Base-by-base conservation (phyloP, 2,888 invertebrate genomes). In the Hyposoter dolosus region DNA sequence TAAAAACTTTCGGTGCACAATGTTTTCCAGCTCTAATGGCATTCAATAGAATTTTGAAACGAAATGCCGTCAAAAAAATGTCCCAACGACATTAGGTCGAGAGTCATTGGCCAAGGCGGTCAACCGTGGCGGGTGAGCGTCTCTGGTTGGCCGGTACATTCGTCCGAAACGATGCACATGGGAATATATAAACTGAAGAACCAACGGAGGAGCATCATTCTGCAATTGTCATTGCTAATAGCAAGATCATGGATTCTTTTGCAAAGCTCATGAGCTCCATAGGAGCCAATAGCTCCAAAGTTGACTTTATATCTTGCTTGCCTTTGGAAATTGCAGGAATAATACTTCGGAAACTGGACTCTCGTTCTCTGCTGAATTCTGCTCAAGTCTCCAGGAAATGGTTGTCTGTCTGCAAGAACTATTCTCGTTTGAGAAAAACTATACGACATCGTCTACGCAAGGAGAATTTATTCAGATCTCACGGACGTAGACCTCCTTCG, bases 161-260 rank as follows among this genome's bases (percentile, higher is more conserved):
- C 5, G 32, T 40, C 63, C 71, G 71, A 68, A 75, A 68, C 32
- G 43, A 15, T 17, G 60, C 40, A 56, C 45, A 60, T 12, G 60
- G 32, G 19, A n/a, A n/a, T 50, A 47, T 60, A 82, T 75, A 69
- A 72, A 23, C 28, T 15, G 68, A 15, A 15, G 47, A 15, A 32
- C 23, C 32, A 32, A 35, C 68, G 47, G 60, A 75, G 68, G 60
- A 69, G 82, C 45, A 69, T 82, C 82, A 82, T 82, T 82, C 82
- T 28, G 60, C 45, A 47, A 75, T 17, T 56, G 60, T 32, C 68
- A 56, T 17, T 5, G 35, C 28, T 56, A 35, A 60, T 45, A 68
- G 28, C 35, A 74, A 68, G 56, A 82, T 17, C 50, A 75, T 82
- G 75, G 68, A 82, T 19, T 75, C 68, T 4, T 75, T 82, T 19